Evolutionary conservation across 2,888 invertebrate species (phyloP), one percentile per base, ranked within the genome.

Genomic region (Peribatodes rhomboidaria): DNA sequence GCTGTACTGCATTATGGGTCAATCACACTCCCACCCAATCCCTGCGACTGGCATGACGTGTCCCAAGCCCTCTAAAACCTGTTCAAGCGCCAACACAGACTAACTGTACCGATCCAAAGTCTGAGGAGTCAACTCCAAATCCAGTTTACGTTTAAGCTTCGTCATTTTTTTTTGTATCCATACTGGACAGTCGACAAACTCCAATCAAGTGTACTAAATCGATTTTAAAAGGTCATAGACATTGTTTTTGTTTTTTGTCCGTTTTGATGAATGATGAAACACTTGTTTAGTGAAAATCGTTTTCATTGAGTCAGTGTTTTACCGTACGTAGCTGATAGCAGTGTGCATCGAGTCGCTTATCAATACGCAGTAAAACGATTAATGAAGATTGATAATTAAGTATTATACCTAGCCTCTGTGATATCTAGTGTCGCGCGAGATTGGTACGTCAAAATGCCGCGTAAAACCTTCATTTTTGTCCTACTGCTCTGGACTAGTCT

Each of bases 391-490:
- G n/a, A 31, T 8, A 57, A 33, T 50, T 1, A 13, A 1, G 0
- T 3, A 18, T 20, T 35, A 39, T 13, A 31, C 13, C n/a, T 22
- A 9, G 33, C 20, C 22, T 4, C n/a, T n/a, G n/a, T n/a, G n/a
- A n/a, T n/a, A n/a, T n/a, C n/a, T n/a, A n/a, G n/a, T n/a, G n/a
- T n/a, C n/a, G n/a, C n/a, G n/a, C n/a, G n/a, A n/a, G n/a, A n/a
- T n/a, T n/a, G n/a, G n/a, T n/a, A n/a, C n/a, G n/a, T n/a, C n/a
- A 53, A 44, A 62, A 71, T 71, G 70, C 42, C 58, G 58, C 55
- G 53, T 61, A 61, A 54, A 27, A 3, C 54, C 0, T 46, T 59
- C 13, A 3, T 50, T 10, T 46, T 56, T 55, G 4, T 57, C 33
- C 13, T 55, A 10, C 31, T 60, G 8, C 16, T 56, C 6, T 16